These are phyloP conservation scores for Troides oblongomaculatus DNA, from an alignment of 2,888 invertebrate species.

Conservation along the genomic window DNA sequence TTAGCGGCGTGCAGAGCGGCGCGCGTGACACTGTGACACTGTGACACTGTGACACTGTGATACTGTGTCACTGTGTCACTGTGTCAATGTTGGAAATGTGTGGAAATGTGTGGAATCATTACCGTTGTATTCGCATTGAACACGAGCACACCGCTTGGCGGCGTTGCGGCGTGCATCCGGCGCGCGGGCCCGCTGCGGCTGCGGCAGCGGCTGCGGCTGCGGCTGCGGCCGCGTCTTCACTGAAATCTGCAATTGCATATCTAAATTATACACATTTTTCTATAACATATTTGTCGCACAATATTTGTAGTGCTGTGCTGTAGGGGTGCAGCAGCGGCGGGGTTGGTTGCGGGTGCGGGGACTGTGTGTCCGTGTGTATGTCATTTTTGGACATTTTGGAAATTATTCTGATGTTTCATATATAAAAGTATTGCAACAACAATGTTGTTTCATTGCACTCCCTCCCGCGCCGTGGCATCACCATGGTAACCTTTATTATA, in stretches of 20 bases:
- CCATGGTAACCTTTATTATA: too few species aligned
- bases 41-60: too few species aligned
- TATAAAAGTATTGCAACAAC: conserved; percentile 45
- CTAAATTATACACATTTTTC: conserved; percentile 58
- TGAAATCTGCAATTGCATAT: conserved; percentile 52
- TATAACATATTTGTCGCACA: conserved; percentile 61
- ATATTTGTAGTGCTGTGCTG: conserved; percentile 24
- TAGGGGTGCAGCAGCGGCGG: too few species aligned
- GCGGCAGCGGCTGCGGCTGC: too few species aligned
- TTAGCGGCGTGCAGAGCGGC: neutral
- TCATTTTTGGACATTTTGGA: conserved; percentile 68
- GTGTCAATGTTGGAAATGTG: conserved; percentile 2
- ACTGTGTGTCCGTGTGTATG: conserved; percentile 43
- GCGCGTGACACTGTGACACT: too few species aligned
- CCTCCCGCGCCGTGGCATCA: neutral
- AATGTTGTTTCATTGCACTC: conserved; percentile 47
- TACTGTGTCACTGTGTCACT: neutral
- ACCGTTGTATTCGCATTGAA: neutral
- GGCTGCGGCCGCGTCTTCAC: too few species aligned
- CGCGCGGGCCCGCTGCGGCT: too few species aligned
- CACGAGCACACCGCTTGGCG: neutral
- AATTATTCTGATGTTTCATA: conserved; percentile 77
- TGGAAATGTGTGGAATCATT: neutral
- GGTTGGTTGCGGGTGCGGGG: too few species aligned
- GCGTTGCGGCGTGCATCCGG: too few species aligned